Conservation (phyloP, 1,140 invertebrate genomes). For the Philotrypesis tridentata region DNA sequence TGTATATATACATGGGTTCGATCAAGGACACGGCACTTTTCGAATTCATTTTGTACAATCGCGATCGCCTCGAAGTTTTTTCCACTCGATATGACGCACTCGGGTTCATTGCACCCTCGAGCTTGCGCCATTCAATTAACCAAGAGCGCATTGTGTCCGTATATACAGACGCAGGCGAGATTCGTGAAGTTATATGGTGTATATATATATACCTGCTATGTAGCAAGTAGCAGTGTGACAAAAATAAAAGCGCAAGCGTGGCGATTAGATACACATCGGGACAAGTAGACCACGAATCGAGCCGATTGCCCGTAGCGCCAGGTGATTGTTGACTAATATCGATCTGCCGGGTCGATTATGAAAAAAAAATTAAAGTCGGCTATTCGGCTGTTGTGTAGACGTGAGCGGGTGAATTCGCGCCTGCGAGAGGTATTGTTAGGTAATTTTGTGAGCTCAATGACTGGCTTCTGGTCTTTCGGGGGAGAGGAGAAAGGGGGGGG, state of each 20-base stretch:
- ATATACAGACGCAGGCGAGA: too few relatives aligned
- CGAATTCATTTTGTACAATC: slow-evolving; percentile 5
- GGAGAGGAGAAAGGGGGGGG: too few relatives aligned
- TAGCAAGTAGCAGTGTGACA: slow-evolving; percentile 18
- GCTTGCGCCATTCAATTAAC: slow-evolving; percentile 29
- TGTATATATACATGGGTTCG: too few relatives aligned
- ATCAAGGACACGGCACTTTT: background rate
- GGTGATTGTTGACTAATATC: background rate
- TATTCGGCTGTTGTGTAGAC: too few relatives aligned
- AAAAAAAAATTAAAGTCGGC: background rate
- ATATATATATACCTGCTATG: background rate
- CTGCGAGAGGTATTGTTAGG: background rate
- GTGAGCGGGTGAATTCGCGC: background rate
- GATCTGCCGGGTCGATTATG: background rate
- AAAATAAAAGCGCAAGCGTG: slow-evolving; percentile 20
- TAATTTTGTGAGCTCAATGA: background rate
- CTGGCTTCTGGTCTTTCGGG: too few relatives aligned
- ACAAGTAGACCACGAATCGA: slow-evolving; percentile 1
- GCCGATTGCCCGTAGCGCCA: background rate
- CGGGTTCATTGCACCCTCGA: slow-evolving; percentile 41
- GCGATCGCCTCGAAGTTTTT: background rate
- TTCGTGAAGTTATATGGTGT: too few relatives aligned
- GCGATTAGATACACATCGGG: slow-evolving; percentile 20
- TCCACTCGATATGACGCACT: slow-evolving; percentile 19
- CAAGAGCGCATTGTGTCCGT: background rate